Base-by-base conservation (phyloP, 2,888 invertebrate genomes). In the Apamea crenata region DNA sequence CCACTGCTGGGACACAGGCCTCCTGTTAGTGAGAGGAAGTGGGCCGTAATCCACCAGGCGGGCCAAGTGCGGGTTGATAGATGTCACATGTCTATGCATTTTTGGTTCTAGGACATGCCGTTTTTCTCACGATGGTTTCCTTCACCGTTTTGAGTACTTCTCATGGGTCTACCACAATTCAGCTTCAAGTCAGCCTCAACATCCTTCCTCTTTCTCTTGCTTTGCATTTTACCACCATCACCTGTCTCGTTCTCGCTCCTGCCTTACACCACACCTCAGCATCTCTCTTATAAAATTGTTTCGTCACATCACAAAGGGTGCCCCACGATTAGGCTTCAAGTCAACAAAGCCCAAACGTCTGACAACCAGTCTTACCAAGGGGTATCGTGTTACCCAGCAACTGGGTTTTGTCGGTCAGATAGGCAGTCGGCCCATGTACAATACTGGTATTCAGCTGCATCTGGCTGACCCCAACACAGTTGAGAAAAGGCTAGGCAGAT, bases 251-350 rank as follows among this genome's bases (percentile, higher is more conserved):
- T n/a, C 10, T 5, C 16, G 4, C 53, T 69, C 16, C 25, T 56
- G 2, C 0, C 21, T 73, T 73, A 44, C n/a, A 44, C 84, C 80
- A 79, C 47, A 32, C 56, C 1, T 16, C 56, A 68, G n/a, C 68
- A 56, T 79, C 77, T 87, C 80, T 78, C 78, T 87, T 74, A 83
- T 87, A 80, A 81, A 77, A 78, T 81, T 81, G 85, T 87, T 40
- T 65, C 25, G 47, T 69, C 68, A 21, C 73, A 69, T 59, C 74
- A 85, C 86, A 87, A 87, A 87, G 56, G 79, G 80, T 59, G 78
- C 50, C 77, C 81, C 77, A 25, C 83, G 77, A 84, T 88, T 86
- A 81, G 80, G 3, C 29, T 32, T 21, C 21, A 65, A 65, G 21
- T 21, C 18, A 21, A n/a, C 53, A 32, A 18, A 21, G 1, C 32